These are phyloP conservation scores for Amblyraja radiata DNA, from an alignment of 2,797 vertebrate species.

Conservation along the genomic window DNA sequence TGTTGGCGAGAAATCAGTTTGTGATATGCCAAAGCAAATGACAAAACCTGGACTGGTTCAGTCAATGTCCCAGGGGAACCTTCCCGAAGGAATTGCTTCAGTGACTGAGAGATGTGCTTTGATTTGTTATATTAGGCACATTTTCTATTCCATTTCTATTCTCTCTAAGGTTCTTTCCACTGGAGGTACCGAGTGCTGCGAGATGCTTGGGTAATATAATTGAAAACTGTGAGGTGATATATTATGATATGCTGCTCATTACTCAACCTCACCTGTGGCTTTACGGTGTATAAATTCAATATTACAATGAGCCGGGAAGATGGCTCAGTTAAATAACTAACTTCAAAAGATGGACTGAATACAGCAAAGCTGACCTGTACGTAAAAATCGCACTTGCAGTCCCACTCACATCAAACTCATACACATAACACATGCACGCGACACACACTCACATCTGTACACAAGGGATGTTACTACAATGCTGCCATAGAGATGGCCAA, in stretches of 20 bases:
- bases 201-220: neutral
- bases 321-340: neutral
- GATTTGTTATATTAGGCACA: constrained; percentile 29
- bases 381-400: neutral
- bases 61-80: neutral
- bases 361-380: neutral
- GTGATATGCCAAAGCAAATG: neutral
- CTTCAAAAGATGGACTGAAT: neutral
- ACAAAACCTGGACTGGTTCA: neutral
- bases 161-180: neutral
- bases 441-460: neutral
- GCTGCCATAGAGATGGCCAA: too few relatives aligned
- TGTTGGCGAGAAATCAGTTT: neutral
- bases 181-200: neutral
- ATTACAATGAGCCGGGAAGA: neutral
- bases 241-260: neutral
- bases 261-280: neutral
- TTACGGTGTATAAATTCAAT: constrained; percentile 12
- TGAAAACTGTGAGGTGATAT: constrained; percentile 17
- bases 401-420: neutral
- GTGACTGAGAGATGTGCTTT: neutral
- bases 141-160: neutral
- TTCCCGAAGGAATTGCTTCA: neutral
- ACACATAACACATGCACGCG: neutral
- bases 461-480: too few relatives aligned